These are phyloP conservation scores for Protaetia brevitarsis DNA, from an alignment of 1,140 invertebrate genomes.

Conservation along the genomic window DNA sequence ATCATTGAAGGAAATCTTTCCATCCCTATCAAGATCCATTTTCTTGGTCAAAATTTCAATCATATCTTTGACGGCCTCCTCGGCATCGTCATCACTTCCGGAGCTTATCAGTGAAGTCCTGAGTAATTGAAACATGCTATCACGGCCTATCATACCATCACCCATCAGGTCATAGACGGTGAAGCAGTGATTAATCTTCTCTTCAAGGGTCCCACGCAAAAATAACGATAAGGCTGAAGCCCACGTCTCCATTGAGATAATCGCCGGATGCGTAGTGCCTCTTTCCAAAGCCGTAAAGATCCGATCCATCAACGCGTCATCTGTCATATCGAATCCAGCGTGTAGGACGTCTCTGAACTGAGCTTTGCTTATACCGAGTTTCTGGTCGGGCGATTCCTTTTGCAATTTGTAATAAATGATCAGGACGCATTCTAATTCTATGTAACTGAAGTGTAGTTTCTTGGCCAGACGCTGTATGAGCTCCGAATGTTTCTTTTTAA, in stretches of 20 bases:
- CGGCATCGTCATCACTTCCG: slow-evolving; percentile 61
- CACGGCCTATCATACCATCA: slow-evolving; percentile 62
- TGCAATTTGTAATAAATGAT: slow-evolving; percentile 48
- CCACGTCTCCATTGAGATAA: slow-evolving; percentile 63
- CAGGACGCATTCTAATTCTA: slow-evolving; percentile 52
- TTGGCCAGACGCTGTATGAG: slow-evolving; percentile 51
- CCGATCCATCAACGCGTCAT: slow-evolving; percentile 64
- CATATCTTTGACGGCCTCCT: slow-evolving; percentile 70
- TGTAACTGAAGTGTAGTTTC: slow-evolving; percentile 48
- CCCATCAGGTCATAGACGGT: slow-evolving; percentile 69
- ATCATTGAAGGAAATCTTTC: slow-evolving; percentile 70
- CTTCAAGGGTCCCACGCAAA: slow-evolving; percentile 62
- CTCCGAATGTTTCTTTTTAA: slow-evolving; percentile 52
- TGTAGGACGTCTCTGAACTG: slow-evolving; percentile 70
- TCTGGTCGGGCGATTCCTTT: slow-evolving; percentile 44
- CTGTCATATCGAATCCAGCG: slow-evolving; percentile 67
- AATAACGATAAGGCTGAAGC: slow-evolving; percentile 66
- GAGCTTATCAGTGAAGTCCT: slow-evolving; percentile 63
- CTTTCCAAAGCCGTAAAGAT: slow-evolving; percentile 57
- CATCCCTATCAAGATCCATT: slow-evolving; percentile 77
- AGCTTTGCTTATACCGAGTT: slow-evolving; percentile 52
- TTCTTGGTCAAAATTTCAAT: slow-evolving; percentile 77
- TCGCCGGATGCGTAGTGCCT: slow-evolving; percentile 54
- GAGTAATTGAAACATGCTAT: slow-evolving; percentile 72
- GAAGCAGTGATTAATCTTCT: slow-evolving; percentile 65